Evolutionary conservation across 2,113 vertebrate species (phyloP), one percentile per base, ranked within the genome.

Genomic region (Sprattus sprattus): DNA sequence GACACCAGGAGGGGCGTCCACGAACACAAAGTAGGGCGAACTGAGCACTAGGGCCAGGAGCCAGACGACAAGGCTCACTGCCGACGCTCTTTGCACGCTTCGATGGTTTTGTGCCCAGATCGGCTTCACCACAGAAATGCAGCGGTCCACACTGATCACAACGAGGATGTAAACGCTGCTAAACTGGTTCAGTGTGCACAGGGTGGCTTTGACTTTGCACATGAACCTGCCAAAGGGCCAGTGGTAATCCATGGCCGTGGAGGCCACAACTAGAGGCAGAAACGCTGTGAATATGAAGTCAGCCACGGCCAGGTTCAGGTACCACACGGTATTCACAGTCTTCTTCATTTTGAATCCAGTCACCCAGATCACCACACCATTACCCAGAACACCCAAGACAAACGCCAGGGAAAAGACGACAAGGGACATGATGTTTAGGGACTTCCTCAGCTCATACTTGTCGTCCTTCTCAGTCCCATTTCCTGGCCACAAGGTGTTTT

Each of bases 191-290:
- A 97, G 86, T 84, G 95, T 95, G 81, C 91, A 91, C 0, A 96
- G 64, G 0, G 92, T 94, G 88, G 91, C 91, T 90, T 95, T 93
- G 0, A 95, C 15, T 84, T 97, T 98, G 89, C 97, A 97, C 84
- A 95, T 92, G 88, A 96, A 94, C 87, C 90, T 93, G 5, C 96
- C 96, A n/a, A 97, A 97, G 0, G 95, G 96, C 97, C 97, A 97
- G 84, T 95, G 92, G 60, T 94, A 93, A 46, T 84, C 87, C 93
- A 96, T 89, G 57, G 94, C 95, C 0, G 89, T 92, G 82, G 95
- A 94, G 0, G 90, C 91, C 15, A 97, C 93, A 60, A 93, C 92
- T 32, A 98, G 91, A 0, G 96, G 96, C 28, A 98, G 89, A 83
- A 94, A 95, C 0, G 93, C 92, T 0, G 93, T 95, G 89, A 98